A percentile compares a stretch with the other conserved stretches of the same genome.
phyloP scores from a whole-genome alignment of 2,797 vertebrate species.

The Falco cherrug region DNA sequence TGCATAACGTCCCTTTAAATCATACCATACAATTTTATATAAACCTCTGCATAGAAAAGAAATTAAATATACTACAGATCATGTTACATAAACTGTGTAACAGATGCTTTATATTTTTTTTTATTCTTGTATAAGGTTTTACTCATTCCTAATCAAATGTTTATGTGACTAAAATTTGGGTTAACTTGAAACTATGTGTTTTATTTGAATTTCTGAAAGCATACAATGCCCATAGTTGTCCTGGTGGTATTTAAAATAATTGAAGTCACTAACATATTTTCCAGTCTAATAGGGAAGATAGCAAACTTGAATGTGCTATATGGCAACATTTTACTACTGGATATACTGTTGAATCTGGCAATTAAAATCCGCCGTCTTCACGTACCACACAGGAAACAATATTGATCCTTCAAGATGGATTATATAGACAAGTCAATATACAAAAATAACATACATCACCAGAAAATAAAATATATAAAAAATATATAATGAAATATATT shows the following conservation, averaged over 20 bases:
- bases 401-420: background rate
- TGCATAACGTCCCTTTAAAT: conserved; percentile 33
- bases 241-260: background rate
- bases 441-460: background rate
- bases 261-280: conserved; percentile 26
- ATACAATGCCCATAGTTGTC: background rate
- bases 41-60: background rate
- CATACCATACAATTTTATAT: background rate
- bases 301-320: background rate
- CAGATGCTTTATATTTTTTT: conserved; percentile 63
- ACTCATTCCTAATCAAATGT: conserved; percentile 68
- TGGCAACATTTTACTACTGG: conserved; percentile 10
- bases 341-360: background rate
- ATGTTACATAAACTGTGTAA: conserved; percentile 41
- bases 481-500: background rate
- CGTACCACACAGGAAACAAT: background rate
- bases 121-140: conserved; percentile 52
- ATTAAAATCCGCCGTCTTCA: background rate
- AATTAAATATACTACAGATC: conserved; percentile 4
- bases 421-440: background rate
- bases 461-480: background rate
- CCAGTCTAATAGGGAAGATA: background rate
- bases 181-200: conserved; percentile 64
- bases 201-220: conserved; percentile 66
- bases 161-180: conserved; percentile 57